These are phyloP conservation scores for Austrolebias charrua DNA, from an alignment of 2,797 vertebrate genomes.

Conservation along the genomic window DNA sequence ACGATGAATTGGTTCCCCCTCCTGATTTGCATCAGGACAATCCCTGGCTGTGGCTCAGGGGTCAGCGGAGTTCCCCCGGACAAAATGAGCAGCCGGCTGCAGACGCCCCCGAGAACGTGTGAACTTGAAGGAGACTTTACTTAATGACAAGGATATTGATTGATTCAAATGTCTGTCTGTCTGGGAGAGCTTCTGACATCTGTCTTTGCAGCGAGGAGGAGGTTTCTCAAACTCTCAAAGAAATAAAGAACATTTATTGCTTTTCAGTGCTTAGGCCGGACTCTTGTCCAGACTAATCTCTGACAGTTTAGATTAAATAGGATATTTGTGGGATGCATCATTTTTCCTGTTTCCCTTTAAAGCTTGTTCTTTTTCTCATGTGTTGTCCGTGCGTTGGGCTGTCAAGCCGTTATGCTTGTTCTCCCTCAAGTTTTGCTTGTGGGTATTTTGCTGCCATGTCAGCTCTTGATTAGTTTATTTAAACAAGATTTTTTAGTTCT, in stretches of 20 bases:
- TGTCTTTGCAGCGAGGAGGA: constrained; percentile 46
- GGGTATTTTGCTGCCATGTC: too few species aligned
- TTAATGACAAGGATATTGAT: constrained; percentile 73
- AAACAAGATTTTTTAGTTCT: too few species aligned
- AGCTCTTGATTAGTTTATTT: too few species aligned
- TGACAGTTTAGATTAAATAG: not conserved
- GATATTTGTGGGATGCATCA: not conserved
- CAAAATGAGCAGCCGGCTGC: constrained; percentile 76
- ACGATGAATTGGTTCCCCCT: constrained; percentile 72
- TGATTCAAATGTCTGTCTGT: constrained; percentile 71
- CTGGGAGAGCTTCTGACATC: constrained; percentile 66
- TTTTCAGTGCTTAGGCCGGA: constrained; percentile 1
- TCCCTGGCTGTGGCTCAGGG: constrained; percentile 67
- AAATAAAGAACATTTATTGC: constrained; percentile 18
- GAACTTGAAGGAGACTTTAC: constrained; percentile 81
- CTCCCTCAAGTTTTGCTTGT: too few species aligned
- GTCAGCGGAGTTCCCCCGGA: constrained; percentile 71
- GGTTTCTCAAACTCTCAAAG: constrained; percentile 22
- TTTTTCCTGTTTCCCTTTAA: too few species aligned
- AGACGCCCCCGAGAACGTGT: constrained; percentile 74
- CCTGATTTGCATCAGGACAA: constrained; percentile 82
- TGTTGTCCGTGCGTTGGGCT: too few species aligned
- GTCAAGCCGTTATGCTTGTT: too few species aligned
- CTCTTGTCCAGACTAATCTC: not conserved
- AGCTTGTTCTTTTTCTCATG: too few species aligned